A percentile compares a stretch with the other conserved stretches of the same genome.
Evolutionary conservation across 2,888 invertebrate species (phyloP).

Genomic region (Chesias legatella): DNA sequence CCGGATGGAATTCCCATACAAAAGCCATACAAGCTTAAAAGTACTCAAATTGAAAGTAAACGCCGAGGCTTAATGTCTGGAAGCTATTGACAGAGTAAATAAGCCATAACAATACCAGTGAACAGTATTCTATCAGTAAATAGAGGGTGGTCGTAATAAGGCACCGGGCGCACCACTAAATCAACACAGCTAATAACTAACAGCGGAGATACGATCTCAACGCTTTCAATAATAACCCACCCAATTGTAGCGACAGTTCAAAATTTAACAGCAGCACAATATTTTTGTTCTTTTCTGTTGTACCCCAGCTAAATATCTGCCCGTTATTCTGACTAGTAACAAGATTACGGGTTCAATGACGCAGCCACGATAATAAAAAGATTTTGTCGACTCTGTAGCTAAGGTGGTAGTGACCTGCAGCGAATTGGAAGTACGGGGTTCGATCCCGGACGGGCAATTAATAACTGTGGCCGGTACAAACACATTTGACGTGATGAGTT

Average conservation of each 20-base stretch:
- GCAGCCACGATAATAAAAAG: too few relatives aligned
- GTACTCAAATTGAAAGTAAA: slow-evolving; percentile 9
- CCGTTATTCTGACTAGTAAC: too few relatives aligned
- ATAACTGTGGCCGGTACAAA: too few relatives aligned
- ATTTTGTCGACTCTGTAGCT: too few relatives aligned
- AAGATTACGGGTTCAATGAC: too few relatives aligned
- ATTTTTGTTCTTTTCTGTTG: background rate
- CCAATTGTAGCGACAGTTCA: slow-evolving; percentile 47
- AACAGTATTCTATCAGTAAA: slow-evolving; percentile 49
- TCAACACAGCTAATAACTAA: slow-evolving; percentile 72
- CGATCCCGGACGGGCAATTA: too few relatives aligned
- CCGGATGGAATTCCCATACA: too few relatives aligned
- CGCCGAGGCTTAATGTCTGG: slow-evolving; percentile 3
- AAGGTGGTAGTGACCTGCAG: too few relatives aligned
- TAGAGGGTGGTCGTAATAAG: slow-evolving; percentile 60
- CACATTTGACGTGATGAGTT: too few relatives aligned
- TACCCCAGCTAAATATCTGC: too few relatives aligned
- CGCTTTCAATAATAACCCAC: slow-evolving; percentile 73
- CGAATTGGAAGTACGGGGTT: too few relatives aligned
- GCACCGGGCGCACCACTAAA: slow-evolving; percentile 56
- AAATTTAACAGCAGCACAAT: slow-evolving; percentile 9
- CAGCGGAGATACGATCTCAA: slow-evolving; percentile 64
- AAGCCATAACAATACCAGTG: slow-evolving; percentile 20
- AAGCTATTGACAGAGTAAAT: slow-evolving; percentile 19
- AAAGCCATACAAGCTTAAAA: background rate